Evolutionary conservation across 2,113 vertebrate species (phyloP), one percentile per base, ranked within the genome.

Genomic region (Amblyornis subalaris): DNA sequence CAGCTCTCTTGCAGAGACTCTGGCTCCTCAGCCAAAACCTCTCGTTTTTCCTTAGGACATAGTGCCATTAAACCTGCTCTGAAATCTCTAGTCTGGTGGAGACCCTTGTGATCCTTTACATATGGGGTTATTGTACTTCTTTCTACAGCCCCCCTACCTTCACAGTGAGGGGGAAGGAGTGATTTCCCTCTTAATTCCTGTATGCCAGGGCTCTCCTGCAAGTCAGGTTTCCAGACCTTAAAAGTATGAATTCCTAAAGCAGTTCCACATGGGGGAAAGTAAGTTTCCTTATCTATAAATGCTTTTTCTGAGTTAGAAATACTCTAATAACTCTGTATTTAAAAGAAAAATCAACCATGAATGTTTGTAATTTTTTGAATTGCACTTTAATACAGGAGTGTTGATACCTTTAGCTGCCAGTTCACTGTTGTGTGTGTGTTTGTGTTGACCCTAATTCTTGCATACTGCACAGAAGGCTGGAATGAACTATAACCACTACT

Each of bases 301-400:
- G 47, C n/a, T 14, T 72, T 77, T 88, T 65, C 66, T 55, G 50
- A 89, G 28, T 88, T 85, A 60, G 74, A 92, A 50, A 90, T 76
- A 82, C 4, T 94, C 75, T 90, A 69, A 72, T 26, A 50, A 79
- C 22, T 91, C 84, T 95, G 57, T 94, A 95, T 93, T 92, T 57
- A 67, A 66, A 83, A 83, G 42, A 55, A 60, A 79, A 77, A 60
- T 14, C 65, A 93, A 36, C 57, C 22, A 58, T 92, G 76, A 95
- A 95, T 94, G 88, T 97, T 96, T 97, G 83, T 96, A 95, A 96
- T 65, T 94, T 94, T 93, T 83, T 91, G 82, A 90, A 93, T 60
- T 97, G 97, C 96, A 97, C 97, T 97, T 97, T 97, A 97, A 97
- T 97, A 97, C 90, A 97, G 64, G 89, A 94, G 94, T 51, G 67